Conservation (phyloP, 2,113 vertebrate genomes). For the Alouatta palliata region DNA sequence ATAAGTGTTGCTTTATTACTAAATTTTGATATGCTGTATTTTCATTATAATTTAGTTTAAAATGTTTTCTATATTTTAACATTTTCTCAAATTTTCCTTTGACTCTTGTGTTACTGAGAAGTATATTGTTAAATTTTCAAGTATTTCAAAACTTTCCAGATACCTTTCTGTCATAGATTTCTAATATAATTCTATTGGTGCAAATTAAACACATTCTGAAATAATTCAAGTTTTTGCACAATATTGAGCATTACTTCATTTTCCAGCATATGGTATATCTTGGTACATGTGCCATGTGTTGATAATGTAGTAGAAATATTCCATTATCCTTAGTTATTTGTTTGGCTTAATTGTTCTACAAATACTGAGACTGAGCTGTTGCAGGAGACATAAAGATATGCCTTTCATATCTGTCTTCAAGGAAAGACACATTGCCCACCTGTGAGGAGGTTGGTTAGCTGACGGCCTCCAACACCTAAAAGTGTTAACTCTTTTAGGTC, state of each 20-base stretch:
- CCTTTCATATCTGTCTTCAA: not conserved
- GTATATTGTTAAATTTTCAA: not conserved
- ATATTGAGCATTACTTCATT: not conserved
- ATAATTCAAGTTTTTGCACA: not conserved
- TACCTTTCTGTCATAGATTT: not conserved
- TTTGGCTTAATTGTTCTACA: not conserved
- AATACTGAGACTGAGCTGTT: not conserved
- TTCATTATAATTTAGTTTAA: not conserved
- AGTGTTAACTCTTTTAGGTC: not conserved
- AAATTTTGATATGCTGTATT: not conserved
- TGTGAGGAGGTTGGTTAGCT: not conserved
- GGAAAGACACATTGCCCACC: not conserved
- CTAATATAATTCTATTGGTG: not conserved
- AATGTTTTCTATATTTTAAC: not conserved
- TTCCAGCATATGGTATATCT: not conserved
- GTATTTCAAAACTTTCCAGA: not conserved
- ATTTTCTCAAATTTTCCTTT: not conserved
- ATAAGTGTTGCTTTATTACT: not conserved
- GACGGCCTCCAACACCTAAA: not conserved
- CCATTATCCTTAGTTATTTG: not conserved
- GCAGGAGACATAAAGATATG: not conserved
- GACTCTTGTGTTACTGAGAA: not conserved
- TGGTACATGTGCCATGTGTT: not conserved
- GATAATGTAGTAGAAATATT: not conserved
- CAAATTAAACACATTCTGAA: not conserved